Conservation (phyloP, 1,140 invertebrate genomes). For the Matsumurasca onukii region DNA sequence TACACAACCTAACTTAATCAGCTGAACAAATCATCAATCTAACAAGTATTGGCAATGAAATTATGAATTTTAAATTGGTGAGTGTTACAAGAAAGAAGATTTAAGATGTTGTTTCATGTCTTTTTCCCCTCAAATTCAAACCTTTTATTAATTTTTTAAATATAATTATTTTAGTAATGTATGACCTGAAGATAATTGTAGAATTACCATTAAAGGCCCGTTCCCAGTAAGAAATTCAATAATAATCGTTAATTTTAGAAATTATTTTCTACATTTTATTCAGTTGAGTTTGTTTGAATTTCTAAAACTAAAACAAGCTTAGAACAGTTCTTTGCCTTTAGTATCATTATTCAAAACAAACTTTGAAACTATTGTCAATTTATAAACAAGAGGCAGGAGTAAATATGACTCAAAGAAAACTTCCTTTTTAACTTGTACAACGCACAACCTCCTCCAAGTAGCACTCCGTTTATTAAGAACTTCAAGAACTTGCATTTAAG, state of each 20-base stretch:
- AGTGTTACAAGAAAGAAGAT: too few species aligned
- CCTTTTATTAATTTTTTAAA: too few species aligned
- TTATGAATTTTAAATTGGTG: too few species aligned
- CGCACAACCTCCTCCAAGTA: neutral
- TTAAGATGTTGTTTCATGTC: too few species aligned
- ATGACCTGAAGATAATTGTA: too few species aligned
- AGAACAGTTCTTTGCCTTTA: neutral
- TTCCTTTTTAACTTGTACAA: neutral
- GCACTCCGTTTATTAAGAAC: neutral
- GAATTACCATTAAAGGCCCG: too few species aligned
- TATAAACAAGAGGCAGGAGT: neutral
- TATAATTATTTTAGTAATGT: too few species aligned
- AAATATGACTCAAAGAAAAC: neutral
- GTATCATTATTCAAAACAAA: neutral
- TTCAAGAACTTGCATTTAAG: neutral
- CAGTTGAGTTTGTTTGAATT: neutral
- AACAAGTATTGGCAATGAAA: too few species aligned
- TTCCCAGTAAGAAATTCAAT: neutral
- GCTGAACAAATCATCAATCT: too few species aligned
- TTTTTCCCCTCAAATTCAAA: too few species aligned
- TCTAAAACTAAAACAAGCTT: too few species aligned
- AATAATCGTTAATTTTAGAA: neutral
- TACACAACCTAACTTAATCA: too few species aligned
- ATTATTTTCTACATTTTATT: neutral
- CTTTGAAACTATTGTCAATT: neutral